A percentile compares a stretch with the other conserved stretches of the same genome.
Evolutionary conservation across 2,113 vertebrate species (phyloP).

Genomic region (Psephotus haematonotus): DNA sequence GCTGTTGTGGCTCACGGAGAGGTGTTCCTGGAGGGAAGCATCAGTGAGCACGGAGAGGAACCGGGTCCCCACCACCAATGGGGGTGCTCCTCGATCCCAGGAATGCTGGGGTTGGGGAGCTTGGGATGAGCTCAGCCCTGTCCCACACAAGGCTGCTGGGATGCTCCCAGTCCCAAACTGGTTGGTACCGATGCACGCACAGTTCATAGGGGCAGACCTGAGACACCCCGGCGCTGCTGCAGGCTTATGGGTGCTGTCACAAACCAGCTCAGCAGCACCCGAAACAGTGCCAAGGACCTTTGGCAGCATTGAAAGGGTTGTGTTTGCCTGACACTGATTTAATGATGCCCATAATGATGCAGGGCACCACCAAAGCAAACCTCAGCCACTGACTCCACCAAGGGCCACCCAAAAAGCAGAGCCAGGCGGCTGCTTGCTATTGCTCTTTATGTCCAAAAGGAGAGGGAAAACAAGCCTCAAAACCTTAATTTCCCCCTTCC

Average conservation of each 20-base stretch:
- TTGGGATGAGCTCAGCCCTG: background rate
- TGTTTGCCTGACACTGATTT: background rate
- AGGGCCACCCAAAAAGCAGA: background rate
- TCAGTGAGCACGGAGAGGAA: background rate
- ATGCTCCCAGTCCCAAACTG: background rate
- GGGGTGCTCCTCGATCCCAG: background rate
- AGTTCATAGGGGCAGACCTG: background rate
- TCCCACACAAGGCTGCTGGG: background rate
- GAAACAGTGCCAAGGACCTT: rapidly evolving
- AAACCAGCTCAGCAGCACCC: background rate
- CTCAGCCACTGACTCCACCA: background rate
- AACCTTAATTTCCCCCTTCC: background rate
- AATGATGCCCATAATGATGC: rapidly evolving
- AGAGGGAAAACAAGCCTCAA: rapidly evolving
- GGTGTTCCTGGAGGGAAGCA: constrained; percentile 84
- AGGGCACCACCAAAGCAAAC: background rate
- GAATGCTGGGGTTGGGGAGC: too few species aligned
- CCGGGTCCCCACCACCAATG: rapidly evolving
- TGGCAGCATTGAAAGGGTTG: rapidly evolving
- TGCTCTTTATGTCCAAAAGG: background rate
- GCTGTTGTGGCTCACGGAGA: constrained; percentile 97
- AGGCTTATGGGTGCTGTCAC: background rate
- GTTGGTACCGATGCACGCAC: background rate
- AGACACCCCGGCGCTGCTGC: background rate
- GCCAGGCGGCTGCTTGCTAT: background rate